Evolutionary conservation across 2,113 vertebrate genomes (phyloP).

Genomic region (Poeciliopsis occidentalis): DNA sequence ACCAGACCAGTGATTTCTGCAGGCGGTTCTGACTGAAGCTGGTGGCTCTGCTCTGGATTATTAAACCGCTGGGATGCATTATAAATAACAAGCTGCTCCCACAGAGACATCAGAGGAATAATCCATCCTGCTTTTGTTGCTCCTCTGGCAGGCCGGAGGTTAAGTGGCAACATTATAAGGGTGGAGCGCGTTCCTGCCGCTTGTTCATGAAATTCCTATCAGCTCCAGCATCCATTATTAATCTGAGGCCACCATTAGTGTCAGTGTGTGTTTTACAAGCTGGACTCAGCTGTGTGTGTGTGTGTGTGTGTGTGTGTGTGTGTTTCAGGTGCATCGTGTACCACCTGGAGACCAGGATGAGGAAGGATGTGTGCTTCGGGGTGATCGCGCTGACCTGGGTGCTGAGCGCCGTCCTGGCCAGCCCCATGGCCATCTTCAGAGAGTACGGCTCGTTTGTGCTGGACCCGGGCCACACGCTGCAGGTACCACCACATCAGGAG

Average conservation of each 20-base stretch:
- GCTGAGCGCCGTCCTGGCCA: conserved; percentile 89
- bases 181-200: background rate
- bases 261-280: background rate
- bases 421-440: conserved; percentile 93
- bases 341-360: conserved; percentile 93
- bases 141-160: background rate
- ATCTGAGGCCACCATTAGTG: background rate
- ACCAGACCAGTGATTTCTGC: no score
- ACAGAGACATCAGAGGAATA: background rate
- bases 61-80: background rate
- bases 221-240: background rate
- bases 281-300: background rate
- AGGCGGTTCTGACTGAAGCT: background rate
- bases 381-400: conserved; percentile 92
- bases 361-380: conserved; percentile 88
- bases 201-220: background rate
- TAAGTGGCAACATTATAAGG: conserved; percentile 3
- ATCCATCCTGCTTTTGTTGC: background rate
- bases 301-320: conserved; percentile 18
- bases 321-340: conserved; percentile 88
- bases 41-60: background rate
- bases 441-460: conserved; percentile 89
- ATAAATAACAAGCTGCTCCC: background rate
- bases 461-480: conserved; percentile 86
- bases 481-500: conserved; percentile 48